Conservation (phyloP, 2,113 vertebrate species). For the Atlantisia rogersi region DNA sequence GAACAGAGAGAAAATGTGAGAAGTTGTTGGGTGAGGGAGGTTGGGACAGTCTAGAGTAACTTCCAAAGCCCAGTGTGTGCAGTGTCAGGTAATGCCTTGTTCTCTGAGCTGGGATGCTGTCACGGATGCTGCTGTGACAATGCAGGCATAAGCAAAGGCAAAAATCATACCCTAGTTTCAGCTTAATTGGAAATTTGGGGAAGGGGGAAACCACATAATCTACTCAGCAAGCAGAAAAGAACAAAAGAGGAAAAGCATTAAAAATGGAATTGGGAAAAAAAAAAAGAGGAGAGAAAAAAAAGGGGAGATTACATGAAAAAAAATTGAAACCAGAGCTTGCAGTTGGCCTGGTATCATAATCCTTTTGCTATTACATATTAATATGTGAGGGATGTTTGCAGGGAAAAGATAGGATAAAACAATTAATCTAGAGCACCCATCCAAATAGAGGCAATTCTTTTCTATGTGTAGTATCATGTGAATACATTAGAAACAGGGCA, state of each 20-base stretch:
- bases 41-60: not conserved
- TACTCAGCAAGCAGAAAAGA: not conserved
- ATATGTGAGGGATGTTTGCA: slow-evolving; percentile 27
- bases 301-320: not conserved
- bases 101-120: not conserved
- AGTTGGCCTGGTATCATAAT: not conserved
- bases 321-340: not conserved
- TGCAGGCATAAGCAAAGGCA: not conserved
- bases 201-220: not conserved
- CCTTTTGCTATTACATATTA: slow-evolving; percentile 3
- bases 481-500: not conserved
- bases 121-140: not conserved
- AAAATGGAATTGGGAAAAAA: not conserved
- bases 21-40: not conserved
- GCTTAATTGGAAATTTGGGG: not conserved
- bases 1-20: not conserved
- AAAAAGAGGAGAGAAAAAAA: not conserved
- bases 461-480: not conserved
- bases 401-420: not conserved
- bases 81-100: not conserved
- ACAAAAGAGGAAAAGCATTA: not conserved
- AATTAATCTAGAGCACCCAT: slow-evolving; percentile 35
- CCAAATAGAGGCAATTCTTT: slow-evolving; percentile 33
- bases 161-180: slow-evolving; percentile 5
- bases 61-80: not conserved